Evolutionary conservation across 2,797 vertebrate genomes (phyloP), one percentile per base, ranked within the genome.

Genomic region (Neosilurus mollespiculum): DNA sequence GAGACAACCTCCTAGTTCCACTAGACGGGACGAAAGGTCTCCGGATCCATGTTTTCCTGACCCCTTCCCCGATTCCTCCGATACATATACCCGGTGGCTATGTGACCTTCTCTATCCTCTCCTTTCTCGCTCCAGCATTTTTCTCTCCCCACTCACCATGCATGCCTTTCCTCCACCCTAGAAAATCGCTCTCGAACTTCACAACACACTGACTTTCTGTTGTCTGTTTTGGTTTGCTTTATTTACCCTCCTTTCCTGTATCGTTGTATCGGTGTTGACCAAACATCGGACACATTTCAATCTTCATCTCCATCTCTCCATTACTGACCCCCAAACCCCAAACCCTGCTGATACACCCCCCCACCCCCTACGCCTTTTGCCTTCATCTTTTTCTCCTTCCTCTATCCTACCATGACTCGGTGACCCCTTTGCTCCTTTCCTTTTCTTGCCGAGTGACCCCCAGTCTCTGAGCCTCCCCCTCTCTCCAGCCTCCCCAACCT

Each of bases 381-480:
- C 83, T 93, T 90, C 94, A 90, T 93, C 90, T 90, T 92, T 93
- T 90, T 85, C 88, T 90, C 87, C 93, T 88, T 93, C 92, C 93
- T 93, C 93, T 93, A 87, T 89, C 88, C 83, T 87, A 90, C 90
- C 90, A 93, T 93, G 93, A 93, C 94, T 93, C 92, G 53, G 85
- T 95, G 94, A 95, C 94, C 94, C 92, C 92, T 81, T 22, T 94
- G 93, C 93, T 92, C 94, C 93, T 73, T 81, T 72, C 92, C 91
- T 92, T 92, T 94, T 93, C 93, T 93, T 93, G 92, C 92, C 90
- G 90, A 93, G 93, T 95, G 94, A 94, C 94, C 90, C 94, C 89
- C 77, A 84, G 88, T 81, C 88, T 89, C 89, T 84, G 88, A 84
- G 87, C 88, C 85, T 88, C 86, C 91, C 88, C 88, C 90, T 89